phyloP scores from a whole-genome alignment of 2,888 invertebrate genomes.

The Tetragnatha montana region DNA sequence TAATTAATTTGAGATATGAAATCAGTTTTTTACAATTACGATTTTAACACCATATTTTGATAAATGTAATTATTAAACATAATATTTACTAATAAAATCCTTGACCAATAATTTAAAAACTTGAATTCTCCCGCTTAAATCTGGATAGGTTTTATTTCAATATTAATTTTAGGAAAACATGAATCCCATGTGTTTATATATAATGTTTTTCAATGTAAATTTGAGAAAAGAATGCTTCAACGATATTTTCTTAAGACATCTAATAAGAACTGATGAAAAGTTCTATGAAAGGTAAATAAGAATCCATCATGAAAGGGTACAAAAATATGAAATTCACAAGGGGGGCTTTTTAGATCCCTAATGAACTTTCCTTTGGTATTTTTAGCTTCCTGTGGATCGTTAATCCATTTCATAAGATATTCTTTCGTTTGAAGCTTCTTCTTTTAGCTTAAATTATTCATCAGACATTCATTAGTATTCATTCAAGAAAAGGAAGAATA shows the following conservation, averaged over 20 bases:
- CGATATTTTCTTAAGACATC: background rate
- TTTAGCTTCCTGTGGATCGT: background rate
- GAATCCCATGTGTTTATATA: too few species aligned
- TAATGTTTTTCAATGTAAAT: background rate
- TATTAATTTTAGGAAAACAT: too few species aligned
- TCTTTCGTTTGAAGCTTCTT: background rate
- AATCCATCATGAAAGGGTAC: background rate
- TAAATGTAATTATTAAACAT: too few species aligned
- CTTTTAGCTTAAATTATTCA: background rate
- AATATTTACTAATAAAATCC: too few species aligned
- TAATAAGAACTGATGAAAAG: background rate
- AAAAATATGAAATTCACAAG: background rate
- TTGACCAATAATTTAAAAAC: too few species aligned
- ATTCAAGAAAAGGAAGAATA: background rate
- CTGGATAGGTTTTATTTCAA: too few species aligned
- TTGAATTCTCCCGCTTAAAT: too few species aligned
- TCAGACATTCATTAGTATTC: background rate
- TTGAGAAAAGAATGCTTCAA: background rate
- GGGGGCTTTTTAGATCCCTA: background rate
- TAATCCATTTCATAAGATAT: background rate
- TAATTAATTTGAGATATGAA: too few species aligned
- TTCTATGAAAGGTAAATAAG: background rate
- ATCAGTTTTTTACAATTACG: too few species aligned
- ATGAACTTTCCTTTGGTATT: background rate
- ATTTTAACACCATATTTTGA: too few species aligned